Conservation (phyloP, 2,113 vertebrate species). For the Bothrops jararaca region DNA sequence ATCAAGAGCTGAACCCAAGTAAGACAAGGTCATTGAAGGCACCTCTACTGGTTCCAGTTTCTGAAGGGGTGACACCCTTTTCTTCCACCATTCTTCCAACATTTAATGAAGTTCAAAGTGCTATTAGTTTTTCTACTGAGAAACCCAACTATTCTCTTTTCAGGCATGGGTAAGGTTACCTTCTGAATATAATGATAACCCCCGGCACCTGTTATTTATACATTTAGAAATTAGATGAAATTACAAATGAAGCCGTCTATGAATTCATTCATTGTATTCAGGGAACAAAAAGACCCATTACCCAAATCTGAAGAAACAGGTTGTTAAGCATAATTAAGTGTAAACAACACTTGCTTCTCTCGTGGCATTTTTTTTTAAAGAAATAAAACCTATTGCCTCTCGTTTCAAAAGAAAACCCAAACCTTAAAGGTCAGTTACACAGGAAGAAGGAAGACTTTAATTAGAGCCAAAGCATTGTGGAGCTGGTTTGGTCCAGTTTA, state of each 20-base stretch:
- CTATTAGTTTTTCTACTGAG: not conserved
- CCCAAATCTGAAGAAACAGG: not conserved
- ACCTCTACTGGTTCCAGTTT: not conserved
- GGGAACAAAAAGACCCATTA: not conserved
- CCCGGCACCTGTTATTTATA: not conserved
- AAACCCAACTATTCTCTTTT: not conserved
- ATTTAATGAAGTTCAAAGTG: not conserved
- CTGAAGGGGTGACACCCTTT: not conserved
- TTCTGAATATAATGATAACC: not conserved
- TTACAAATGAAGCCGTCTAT: not conserved
- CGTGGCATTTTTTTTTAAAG: not conserved
- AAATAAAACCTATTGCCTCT: not conserved
- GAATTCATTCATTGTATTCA: not conserved
- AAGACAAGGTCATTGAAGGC: not conserved
- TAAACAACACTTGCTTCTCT: not conserved
- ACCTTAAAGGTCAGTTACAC: not conserved
- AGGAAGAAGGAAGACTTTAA: not conserved
- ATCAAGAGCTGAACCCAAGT: not conserved
- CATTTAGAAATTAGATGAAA: not conserved
- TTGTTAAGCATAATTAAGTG: not conserved
- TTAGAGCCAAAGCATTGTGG: not conserved
- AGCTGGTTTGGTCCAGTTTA: not conserved
- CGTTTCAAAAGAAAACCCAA: not conserved
- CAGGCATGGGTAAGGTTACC: not conserved
- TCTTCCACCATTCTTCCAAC: not conserved